phyloP scores from a whole-genome alignment of 2,113 vertebrate species.

The Procavia capensis region DNA sequence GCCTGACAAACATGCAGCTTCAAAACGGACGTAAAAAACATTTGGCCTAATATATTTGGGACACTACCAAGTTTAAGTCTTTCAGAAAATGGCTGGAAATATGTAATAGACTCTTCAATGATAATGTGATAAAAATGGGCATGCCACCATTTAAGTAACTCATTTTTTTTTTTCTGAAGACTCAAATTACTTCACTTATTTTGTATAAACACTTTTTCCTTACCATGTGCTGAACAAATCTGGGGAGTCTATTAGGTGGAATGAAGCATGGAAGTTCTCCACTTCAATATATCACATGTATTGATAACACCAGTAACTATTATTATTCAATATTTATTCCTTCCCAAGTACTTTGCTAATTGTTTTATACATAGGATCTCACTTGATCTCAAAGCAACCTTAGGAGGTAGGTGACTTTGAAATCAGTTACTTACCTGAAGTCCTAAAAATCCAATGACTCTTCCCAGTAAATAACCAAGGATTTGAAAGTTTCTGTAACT shows the following conservation, averaged over 20 bases:
- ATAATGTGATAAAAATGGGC: not conserved
- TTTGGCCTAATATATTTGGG: conserved; percentile 38
- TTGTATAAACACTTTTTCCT: not conserved
- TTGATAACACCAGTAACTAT: not conserved
- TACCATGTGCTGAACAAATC: not conserved
- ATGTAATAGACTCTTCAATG: not conserved
- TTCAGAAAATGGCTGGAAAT: not conserved
- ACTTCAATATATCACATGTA: not conserved
- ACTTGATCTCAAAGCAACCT: not conserved
- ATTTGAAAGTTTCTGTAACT: not conserved
- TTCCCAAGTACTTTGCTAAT: not conserved
- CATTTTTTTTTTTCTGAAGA: not conserved
- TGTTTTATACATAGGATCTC: not conserved
- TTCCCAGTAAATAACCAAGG: not conserved
- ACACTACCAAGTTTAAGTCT: conserved; percentile 8
- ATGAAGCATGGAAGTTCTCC: not conserved
- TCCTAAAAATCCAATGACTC: not conserved
- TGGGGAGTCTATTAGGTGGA: not conserved
- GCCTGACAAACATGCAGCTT: conserved; percentile 35
- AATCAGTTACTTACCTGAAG: not conserved
- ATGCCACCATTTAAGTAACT: not conserved
- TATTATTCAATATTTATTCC: not conserved
- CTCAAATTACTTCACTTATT: not conserved
- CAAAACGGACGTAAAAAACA: conserved; percentile 50
- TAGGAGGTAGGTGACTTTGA: not conserved